Conservation (phyloP, 2,888 invertebrate genomes). For the Cancer borealis region DNA sequence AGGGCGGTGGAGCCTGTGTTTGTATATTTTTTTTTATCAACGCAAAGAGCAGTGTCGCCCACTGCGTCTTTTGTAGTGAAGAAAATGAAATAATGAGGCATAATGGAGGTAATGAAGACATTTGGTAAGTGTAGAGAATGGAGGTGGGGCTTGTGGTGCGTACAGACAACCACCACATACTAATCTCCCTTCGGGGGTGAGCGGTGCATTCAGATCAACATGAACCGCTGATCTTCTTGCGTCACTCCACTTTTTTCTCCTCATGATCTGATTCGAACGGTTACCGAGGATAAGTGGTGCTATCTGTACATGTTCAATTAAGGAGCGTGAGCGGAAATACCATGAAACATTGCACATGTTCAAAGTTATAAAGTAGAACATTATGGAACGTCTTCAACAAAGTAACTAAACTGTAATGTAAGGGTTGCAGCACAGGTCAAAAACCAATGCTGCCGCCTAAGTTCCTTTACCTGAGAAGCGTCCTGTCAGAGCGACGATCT, state of each 20-base stretch:
- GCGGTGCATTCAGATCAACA: neutral
- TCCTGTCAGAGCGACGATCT: slow-evolving; percentile 20
- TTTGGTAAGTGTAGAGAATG: neutral
- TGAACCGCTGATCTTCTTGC: neutral
- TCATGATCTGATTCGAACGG: neutral
- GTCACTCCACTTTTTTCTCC: neutral
- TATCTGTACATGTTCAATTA: neutral
- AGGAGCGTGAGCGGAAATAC: neutral
- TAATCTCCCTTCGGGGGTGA: neutral
- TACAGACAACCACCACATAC: neutral
- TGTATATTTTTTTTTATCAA: neutral
- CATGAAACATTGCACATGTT: neutral
- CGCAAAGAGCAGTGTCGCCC: neutral
- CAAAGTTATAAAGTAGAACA: neutral
- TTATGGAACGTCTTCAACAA: neutral
- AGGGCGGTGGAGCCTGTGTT: neutral
- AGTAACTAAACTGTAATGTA: neutral
- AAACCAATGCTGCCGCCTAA: neutral
- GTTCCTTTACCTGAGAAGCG: neutral
- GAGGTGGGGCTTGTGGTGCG: neutral
- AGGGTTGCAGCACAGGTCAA: neutral
- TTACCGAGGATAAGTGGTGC: neutral
- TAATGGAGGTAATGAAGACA: neutral
- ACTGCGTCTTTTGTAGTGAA: neutral
- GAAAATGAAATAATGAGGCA: neutral